These are phyloP conservation scores for Tragelaphus buxtoni DNA, from an alignment of 2,113 vertebrate genomes.

Conservation along the genomic window DNA sequence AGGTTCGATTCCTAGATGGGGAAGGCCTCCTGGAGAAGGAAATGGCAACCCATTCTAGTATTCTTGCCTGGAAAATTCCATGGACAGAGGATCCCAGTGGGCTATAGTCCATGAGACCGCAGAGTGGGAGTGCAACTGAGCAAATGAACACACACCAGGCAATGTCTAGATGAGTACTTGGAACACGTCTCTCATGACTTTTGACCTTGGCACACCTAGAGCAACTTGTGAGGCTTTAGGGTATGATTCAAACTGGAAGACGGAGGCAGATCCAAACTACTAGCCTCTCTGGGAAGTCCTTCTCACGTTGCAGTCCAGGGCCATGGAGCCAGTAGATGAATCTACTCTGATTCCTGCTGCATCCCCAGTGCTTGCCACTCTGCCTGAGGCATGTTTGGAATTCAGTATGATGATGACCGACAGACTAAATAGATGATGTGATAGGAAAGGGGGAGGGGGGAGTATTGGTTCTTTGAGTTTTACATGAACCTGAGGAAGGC, in stretches of 20 bases:
- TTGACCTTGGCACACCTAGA: background rate
- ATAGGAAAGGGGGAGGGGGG: background rate
- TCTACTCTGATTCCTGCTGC: background rate
- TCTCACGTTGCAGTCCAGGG: background rate
- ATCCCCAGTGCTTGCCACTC: background rate
- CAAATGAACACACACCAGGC: background rate
- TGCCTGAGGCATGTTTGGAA: background rate
- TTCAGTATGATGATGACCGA: background rate
- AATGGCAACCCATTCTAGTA: background rate
- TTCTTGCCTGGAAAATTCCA: background rate
- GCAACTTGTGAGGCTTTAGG: background rate
- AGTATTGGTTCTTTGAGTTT: background rate
- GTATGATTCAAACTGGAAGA: background rate
- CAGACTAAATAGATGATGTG: background rate
- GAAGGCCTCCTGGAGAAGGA: background rate
- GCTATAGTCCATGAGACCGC: background rate
- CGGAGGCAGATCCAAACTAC: background rate
- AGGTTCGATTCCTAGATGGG: background rate
- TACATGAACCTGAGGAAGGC: background rate
- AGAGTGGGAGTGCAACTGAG: background rate
- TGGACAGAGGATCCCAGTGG: background rate
- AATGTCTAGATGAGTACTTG: background rate
- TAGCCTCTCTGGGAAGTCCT: background rate
- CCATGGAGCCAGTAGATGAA: background rate
- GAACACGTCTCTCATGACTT: background rate